Conservation (phyloP, 2,797 vertebrate species). For the Lemur catta region DNA sequence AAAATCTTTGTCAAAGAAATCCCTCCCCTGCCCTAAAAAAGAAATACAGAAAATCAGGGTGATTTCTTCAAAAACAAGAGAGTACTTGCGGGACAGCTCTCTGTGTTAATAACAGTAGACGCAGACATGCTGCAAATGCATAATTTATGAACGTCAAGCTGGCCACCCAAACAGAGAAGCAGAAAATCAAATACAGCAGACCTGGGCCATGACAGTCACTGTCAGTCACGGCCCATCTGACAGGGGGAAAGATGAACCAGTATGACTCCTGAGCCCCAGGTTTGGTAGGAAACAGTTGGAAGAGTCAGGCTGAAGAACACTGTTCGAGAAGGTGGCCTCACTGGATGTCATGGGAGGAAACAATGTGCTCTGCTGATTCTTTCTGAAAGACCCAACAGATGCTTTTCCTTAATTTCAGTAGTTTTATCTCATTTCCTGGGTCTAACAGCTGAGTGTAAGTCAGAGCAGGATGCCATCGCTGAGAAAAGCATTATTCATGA, state of each 20-base stretch:
- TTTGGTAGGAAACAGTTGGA: not conserved
- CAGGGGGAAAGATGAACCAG: constrained; percentile 12
- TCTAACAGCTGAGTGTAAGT: not conserved
- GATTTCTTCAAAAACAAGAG: not conserved
- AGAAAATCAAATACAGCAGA: not conserved
- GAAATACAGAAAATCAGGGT: not conserved
- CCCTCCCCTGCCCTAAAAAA: accelerated
- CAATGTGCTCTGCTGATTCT: not conserved
- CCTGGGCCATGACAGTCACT: accelerated
- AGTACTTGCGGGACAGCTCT: not conserved
- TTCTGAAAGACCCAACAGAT: constrained; percentile 48
- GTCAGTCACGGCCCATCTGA: not conserved
- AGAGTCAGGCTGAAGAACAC: not conserved
- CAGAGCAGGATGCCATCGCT: not conserved
- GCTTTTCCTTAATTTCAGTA: constrained; percentile 43
- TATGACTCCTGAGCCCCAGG: not conserved
- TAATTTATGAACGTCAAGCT: not conserved
- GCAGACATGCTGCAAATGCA: not conserved
- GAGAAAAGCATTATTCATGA: not conserved
- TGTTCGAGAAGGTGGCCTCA: not conserved
- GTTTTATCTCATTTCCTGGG: constrained; percentile 45
- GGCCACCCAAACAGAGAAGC: not conserved
- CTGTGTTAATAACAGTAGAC: not conserved
- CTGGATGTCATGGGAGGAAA: constrained; percentile 3
- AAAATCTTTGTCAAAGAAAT: not conserved